Evolutionary conservation across 2,888 invertebrate genomes (phyloP).

Genomic region (Synergus laeviventris): DNA sequence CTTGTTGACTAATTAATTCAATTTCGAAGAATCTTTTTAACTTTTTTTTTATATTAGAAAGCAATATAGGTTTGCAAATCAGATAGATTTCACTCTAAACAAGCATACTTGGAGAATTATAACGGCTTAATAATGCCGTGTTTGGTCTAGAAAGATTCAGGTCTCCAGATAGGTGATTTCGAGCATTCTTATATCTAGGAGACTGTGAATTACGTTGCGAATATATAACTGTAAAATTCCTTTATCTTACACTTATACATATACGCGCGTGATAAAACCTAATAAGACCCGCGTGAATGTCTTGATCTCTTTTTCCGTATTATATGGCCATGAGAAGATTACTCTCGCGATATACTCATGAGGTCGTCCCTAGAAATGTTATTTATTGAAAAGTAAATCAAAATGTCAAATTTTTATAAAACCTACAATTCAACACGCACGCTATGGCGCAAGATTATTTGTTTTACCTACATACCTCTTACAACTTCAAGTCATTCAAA

Average conservation of each 20-base stretch:
- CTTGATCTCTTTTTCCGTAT: conserved; percentile 17
- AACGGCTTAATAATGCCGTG: conserved; percentile 18
- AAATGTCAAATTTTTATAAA: no score
- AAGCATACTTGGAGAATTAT: conserved; percentile 10
- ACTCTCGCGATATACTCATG: no score
- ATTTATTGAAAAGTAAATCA: no score
- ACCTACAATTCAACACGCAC: no score
- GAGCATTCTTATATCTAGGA: conserved; percentile 15
- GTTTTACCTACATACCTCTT: no score
- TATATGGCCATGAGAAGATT: background rate
- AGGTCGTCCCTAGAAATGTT: no score
- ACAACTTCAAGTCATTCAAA: no score
- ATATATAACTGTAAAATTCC: background rate
- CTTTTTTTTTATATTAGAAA: no score
- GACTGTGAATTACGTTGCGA: background rate
- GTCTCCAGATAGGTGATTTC: conserved; percentile 21
- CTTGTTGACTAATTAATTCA: no score
- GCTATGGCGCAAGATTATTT: no score
- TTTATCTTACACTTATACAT: background rate
- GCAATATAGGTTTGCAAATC: no score
- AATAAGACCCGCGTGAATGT: conserved; percentile 30
- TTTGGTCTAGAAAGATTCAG: conserved; percentile 35
- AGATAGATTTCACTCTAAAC: background rate
- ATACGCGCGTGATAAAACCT: background rate
- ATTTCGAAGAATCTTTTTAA: no score